Evolutionary conservation across 2,888 invertebrate genomes (phyloP), one percentile per base, ranked within the genome.

Genomic region (Himalopsyche tibetana): DNA sequence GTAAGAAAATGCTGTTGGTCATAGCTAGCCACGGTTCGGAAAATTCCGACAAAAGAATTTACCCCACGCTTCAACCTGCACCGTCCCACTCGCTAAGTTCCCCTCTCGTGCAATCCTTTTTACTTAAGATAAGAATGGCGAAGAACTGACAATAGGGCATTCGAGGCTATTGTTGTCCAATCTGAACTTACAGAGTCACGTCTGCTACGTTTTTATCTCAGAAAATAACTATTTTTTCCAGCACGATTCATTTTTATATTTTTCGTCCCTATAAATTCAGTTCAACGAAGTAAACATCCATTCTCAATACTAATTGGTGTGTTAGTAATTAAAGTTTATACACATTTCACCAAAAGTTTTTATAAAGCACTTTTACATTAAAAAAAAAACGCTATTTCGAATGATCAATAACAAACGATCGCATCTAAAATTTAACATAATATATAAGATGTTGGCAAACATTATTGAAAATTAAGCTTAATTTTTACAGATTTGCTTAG

Each of bases 121-220:
- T 74, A 74, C 74, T 74, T 74, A 74, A 74, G 74, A 74, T 74
- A 74, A 74, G 74, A 74, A 74, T 74, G 74, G 74, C 74, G 74
- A 74, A 36, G 38, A 74, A 74, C 74, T 74, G 74, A 74, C 74
- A 74, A 74, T 74, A 36, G 74, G 74, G 74, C 74, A 74, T 74
- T 74, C 74, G 74, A 36, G 63, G 74, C 74, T 74, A 74, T 74
- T 74, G 74, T 74, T 74, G 74, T 74, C 74, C 74, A 74, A 74
- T 74, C 74, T 74, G 74, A 74, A 74, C 74, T 74, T 74, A 74
- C 74, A 74, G 74, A 74, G 74, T 38, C 74, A 74, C 74, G 74
- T 74, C 74, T 74, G 74, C 38, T 36, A 74, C 74, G 74, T 74
- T 74, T 69, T 74, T 74, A 74, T 74, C 74, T 74, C 74, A 38